A percentile compares a stretch with the other conserved stretches of the same genome.
phyloP scores from a whole-genome alignment of 2,797 vertebrate species.

The Taeniopygia guttata region DNA sequence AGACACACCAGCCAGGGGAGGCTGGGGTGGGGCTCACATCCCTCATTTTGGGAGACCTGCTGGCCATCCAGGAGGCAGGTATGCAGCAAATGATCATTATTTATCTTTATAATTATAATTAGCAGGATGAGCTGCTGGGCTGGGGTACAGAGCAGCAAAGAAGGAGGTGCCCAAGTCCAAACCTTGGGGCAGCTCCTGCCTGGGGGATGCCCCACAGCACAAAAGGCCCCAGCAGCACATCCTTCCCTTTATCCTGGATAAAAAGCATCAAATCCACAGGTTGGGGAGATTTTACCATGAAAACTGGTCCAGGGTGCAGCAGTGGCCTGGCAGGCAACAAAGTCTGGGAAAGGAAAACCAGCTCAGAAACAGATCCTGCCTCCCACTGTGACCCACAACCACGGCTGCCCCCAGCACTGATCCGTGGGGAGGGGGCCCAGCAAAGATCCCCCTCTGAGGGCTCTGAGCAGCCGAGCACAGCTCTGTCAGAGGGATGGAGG shows the following conservation, averaged over 20 bases:
- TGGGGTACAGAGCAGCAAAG: neutral
- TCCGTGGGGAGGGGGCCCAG: neutral
- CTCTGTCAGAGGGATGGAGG: neutral
- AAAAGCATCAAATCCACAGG: neutral
- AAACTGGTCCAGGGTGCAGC: neutral
- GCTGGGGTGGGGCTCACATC: fast-evolving
- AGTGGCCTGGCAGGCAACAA: neutral
- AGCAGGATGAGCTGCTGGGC: neutral
- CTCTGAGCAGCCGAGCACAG: neutral
- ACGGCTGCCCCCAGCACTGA: neutral
- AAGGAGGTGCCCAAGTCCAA: fast-evolving
- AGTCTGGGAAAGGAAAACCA: neutral
- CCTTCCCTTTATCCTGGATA: neutral
- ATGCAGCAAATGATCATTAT: neutral
- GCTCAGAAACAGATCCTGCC: neutral
- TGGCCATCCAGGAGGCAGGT: neutral
- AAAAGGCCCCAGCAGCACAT: neutral
- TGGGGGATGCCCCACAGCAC: fast-evolving
- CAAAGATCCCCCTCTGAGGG: neutral
- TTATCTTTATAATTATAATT: neutral
- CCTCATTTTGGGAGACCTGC: neutral
- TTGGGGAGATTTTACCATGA: neutral
- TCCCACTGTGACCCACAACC: neutral
- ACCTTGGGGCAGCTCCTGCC: neutral
- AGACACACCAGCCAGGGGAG: neutral